A percentile compares a stretch with the other conserved stretches of the same genome.
phyloP scores from a whole-genome alignment of 2,113 vertebrate genomes.

The Triplophysa dalaica region DNA sequence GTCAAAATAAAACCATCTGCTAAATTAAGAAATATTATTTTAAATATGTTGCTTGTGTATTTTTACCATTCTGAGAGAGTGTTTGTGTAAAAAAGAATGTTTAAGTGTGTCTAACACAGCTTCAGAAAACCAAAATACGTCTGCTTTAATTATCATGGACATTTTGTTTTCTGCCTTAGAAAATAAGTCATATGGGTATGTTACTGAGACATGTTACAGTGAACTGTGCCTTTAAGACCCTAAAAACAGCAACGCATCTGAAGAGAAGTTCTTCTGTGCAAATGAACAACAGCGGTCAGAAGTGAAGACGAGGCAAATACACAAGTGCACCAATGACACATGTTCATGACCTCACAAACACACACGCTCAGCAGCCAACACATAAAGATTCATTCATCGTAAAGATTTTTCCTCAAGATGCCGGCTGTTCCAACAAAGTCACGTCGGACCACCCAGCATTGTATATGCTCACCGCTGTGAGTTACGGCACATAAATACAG shows the following conservation, averaged over 20 bases:
- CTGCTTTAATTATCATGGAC: no score
- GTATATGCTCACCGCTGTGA: constrained; percentile 47
- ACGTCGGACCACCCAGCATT: constrained; percentile 55
- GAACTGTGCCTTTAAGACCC: no score
- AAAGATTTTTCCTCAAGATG: constrained; percentile 45
- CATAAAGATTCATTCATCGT: constrained; percentile 9
- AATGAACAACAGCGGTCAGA: neutral
- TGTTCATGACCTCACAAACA: neutral
- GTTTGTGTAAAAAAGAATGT: neutral
- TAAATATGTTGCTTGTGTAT: neutral
- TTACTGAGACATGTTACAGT: no score
- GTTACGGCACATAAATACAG: constrained; percentile 45
- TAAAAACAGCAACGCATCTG: neutral
- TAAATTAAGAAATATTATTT: neutral
- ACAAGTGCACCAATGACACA: neutral
- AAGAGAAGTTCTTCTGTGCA: neutral
- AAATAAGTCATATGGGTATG: no score
- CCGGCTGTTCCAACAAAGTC: constrained; percentile 24
- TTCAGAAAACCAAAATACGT: no score
- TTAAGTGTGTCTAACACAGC: no score
- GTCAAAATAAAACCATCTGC: no score
- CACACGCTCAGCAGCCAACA: neutral
- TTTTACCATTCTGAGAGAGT: no score
- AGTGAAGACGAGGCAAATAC: neutral
- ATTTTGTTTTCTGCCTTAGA: neutral